Base-by-base conservation (phyloP, 2,797 vertebrate species). In the Gallinago solitaria region DNA sequence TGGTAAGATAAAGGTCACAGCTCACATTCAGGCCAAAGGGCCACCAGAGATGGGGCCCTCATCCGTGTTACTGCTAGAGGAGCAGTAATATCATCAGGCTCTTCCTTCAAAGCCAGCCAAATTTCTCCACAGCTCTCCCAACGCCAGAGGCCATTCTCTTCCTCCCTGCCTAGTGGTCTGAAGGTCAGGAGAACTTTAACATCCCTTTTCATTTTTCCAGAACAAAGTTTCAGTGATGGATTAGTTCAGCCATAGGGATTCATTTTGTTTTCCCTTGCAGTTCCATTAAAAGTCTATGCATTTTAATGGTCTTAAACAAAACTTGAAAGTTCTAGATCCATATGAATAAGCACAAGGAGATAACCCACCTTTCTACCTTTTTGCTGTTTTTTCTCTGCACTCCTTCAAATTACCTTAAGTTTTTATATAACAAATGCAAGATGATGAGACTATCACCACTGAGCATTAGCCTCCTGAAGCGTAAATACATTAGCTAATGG, bases 221-320 rank as follows among this genome's bases (percentile, higher is more conserved):
- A 89, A 43, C 9, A 56, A 86, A 68, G 28, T 51, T 64, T 64
- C 32, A 39, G 25, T 7, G 14, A 76, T 8, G 37, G 28, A 48
- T 12, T 14, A 37, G 9, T 80, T 35, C 18, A 73, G 13, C 18
- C 67, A 45, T 1, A 79, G 9, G 21, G 9, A 79, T 76, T 54
- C 1, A 18, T 39, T 87, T 30, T 84, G 35, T 51, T 88, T 84
- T 61, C 50, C 63, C 14, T 67, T 61, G 41, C 50, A 57, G 59
- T 71, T 61, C 47, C 67, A 79, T 63, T 82, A 47, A 8, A 79
- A 65, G 25, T 54, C 50, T 39, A 51, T 41, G 48, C 41, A 67
- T 92, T 94, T 89, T 89, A 87, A 84, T 84, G 27, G 13, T 73
- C 33, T 59, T 82, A 63, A 89, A 59, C 35, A 87, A 67, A 87